A percentile compares a stretch with the other conserved stretches of the same genome.
phyloP scores from a whole-genome alignment of 2,888 invertebrate genomes.

The Sesamia inferens region DNA sequence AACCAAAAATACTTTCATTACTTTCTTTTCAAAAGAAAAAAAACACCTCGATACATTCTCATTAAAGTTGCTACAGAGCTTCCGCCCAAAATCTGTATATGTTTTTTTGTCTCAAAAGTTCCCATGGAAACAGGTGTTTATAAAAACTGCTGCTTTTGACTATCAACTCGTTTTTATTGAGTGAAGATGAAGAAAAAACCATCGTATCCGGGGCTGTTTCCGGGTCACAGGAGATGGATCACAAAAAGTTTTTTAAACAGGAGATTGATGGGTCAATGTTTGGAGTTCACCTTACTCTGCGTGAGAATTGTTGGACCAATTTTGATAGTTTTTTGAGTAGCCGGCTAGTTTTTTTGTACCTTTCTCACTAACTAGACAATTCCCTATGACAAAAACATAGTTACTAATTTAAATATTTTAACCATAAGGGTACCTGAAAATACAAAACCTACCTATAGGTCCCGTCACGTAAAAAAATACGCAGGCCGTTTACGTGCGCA shows the following conservation, averaged over 20 bases:
- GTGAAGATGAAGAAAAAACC: conserved; percentile 69
- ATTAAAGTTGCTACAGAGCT: conserved; percentile 47
- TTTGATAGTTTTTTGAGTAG: background rate
- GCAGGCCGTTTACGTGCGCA: too few relatives aligned
- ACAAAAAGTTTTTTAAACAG: conserved; percentile 71
- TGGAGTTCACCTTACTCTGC: conserved; percentile 70
- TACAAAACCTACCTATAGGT: background rate
- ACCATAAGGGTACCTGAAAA: background rate
- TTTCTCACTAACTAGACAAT: background rate
- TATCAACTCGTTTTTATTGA: conserved; percentile 84
- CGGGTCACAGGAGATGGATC: conserved; percentile 75
- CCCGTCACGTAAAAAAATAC: too few relatives aligned
- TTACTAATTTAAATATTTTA: background rate
- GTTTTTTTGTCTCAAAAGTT: conserved; percentile 75
- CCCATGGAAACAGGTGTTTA: conserved; percentile 86
- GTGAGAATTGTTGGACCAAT: conserved; percentile 67
- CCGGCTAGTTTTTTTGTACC: background rate
- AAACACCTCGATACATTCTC: conserved; percentile 20
- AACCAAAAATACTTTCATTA: conserved; percentile 5
- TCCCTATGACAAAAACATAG: background rate
- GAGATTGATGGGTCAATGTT: conserved; percentile 81
- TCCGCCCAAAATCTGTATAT: conserved; percentile 70
- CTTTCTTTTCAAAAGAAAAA: conserved; percentile 7
- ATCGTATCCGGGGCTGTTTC: conserved; percentile 84
- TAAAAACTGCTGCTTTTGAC: conserved; percentile 81